Conservation (phyloP, 2,888 invertebrate genomes). For the Teleogryllus oceanicus region DNA sequence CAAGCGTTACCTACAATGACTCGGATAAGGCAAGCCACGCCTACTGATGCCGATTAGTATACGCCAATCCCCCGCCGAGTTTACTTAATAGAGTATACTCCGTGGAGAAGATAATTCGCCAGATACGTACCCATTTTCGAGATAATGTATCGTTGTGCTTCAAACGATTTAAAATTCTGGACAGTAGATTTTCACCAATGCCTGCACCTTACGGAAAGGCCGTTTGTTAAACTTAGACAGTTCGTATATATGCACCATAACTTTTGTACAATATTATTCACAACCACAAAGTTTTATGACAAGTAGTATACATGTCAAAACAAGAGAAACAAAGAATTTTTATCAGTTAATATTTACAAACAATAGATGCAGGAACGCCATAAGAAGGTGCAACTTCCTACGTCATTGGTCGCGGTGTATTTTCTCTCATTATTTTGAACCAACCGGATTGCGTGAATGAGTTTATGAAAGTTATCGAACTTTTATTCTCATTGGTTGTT, state of each 20-base stretch:
- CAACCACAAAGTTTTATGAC: neutral
- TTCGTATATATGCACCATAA: neutral
- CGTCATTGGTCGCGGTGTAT: neutral
- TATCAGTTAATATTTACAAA: neutral
- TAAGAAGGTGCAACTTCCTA: neutral
- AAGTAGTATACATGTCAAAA: neutral
- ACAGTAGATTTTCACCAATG: neutral
- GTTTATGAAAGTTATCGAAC: neutral
- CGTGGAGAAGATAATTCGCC: too few species aligned
- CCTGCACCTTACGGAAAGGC: neutral
- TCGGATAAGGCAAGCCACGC: constrained; percentile 2
- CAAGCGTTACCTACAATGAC: neutral
- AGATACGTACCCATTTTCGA: neutral
- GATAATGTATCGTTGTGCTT: neutral
- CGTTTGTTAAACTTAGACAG: neutral
- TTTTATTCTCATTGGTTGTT: constrained; percentile 4
- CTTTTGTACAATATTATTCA: neutral
- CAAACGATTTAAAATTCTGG: neutral
- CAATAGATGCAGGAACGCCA: neutral
- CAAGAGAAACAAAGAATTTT: neutral
- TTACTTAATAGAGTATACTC: too few species aligned
- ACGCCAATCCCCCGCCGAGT: neutral
- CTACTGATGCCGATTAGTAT: neutral
- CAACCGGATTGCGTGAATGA: constrained; percentile 7
- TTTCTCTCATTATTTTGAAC: neutral